phyloP scores from a whole-genome alignment of 2,113 vertebrate species.

The Cygnus atratus region DNA sequence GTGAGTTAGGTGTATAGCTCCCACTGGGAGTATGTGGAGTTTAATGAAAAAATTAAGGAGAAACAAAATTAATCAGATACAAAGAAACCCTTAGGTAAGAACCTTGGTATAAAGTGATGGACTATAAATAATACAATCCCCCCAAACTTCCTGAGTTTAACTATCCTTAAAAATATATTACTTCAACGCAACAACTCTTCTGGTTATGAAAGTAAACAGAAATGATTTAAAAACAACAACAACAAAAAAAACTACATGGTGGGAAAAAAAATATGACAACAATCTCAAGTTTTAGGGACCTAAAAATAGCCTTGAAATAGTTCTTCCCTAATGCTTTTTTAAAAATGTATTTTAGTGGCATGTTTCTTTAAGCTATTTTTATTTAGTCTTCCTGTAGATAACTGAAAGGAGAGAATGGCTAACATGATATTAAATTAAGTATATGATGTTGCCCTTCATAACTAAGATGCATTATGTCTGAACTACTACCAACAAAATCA shows the following conservation, averaged over 20 bases:
- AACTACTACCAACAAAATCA: neutral
- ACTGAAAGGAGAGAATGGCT: neutral
- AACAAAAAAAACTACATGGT: neutral
- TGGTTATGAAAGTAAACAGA: neutral
- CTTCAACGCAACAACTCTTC: neutral
- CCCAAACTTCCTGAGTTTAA: neutral
- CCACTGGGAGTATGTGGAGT: neutral
- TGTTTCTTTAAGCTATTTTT: slow-evolving; percentile 34
- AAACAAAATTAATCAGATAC: neutral
- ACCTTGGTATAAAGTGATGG: neutral
- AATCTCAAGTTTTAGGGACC: neutral
- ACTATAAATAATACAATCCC: neutral
- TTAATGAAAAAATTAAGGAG: neutral
- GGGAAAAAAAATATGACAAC: neutral
- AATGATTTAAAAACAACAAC: neutral
- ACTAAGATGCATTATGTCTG: neutral
- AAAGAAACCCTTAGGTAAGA: neutral
- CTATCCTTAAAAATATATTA: neutral
- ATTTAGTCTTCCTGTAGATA: slow-evolving; percentile 41
- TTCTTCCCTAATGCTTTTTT: slow-evolving; percentile 32
- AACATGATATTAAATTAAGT: neutral
- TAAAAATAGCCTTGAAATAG: slow-evolving; percentile 17
- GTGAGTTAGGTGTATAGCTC: neutral
- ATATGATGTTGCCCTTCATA: neutral
- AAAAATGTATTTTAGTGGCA: neutral